Percentiles rank a stretch among this genome's conserved stretches.
These are phyloP conservation scores for Lasioglossum pauxillum DNA, from an alignment of 2,888 invertebrate species.

Conservation along the genomic window DNA sequence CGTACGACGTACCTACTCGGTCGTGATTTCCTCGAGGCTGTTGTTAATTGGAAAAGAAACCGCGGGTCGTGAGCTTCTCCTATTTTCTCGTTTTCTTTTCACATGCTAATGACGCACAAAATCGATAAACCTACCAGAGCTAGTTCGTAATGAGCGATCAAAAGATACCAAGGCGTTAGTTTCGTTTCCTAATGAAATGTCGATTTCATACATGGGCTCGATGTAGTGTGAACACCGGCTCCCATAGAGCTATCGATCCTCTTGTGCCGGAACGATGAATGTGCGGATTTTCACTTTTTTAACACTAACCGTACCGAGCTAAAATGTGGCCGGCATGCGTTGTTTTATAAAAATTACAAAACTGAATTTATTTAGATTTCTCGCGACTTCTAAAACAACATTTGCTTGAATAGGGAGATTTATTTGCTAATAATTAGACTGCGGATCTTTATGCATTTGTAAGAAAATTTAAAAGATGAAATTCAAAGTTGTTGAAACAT, in stretches of 20 bases:
- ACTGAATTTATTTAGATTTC: too few species aligned
- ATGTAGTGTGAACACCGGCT: background rate
- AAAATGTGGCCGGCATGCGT: too few species aligned
- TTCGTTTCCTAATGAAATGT: conserved; percentile 20
- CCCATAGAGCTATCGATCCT: background rate
- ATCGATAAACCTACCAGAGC: background rate
- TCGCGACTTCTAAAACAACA: too few species aligned
- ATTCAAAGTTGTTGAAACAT: too few species aligned
- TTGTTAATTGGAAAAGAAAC: conserved; percentile 59
- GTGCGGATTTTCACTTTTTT: background rate
- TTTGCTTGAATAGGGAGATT: too few species aligned
- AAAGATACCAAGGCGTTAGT: conserved; percentile 27
- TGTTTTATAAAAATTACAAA: too few species aligned
- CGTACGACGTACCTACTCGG: conserved; percentile 16
- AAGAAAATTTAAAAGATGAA: too few species aligned
- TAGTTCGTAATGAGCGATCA: conserved; percentile 17
- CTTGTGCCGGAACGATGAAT: background rate
- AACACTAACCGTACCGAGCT: background rate
- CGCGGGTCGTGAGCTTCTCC: conserved; percentile 28
- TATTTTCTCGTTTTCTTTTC: conserved; percentile 29
- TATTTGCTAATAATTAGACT: too few species aligned
- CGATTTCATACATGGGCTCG: background rate
- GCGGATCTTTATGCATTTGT: too few species aligned
- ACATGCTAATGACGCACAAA: conserved; percentile 19
- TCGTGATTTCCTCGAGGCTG: conserved; percentile 46